phyloP scores from a whole-genome alignment of 2,888 invertebrate species.

The Eupsilia transversa region DNA sequence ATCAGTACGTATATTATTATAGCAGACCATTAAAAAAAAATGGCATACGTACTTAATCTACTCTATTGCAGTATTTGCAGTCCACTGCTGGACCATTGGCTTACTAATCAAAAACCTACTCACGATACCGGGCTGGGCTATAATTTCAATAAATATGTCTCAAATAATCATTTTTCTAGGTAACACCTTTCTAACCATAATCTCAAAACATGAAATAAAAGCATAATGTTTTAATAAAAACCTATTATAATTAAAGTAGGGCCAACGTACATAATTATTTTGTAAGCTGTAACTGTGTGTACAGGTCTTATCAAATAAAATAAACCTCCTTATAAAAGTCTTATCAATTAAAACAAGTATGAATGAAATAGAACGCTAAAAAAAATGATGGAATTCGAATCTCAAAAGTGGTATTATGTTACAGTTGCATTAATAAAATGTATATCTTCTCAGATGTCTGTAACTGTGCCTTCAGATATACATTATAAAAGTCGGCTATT shows the following conservation, averaged over 20 bases:
- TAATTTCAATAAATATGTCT: not conserved
- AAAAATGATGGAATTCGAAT: constrained; percentile 5
- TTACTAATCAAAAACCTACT: not conserved
- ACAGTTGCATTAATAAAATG: not conserved
- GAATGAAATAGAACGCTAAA: constrained; percentile 10
- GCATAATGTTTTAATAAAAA: constrained; percentile 16
- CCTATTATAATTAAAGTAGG: not conserved
- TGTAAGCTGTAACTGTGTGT: not conserved
- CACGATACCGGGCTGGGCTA: not conserved
- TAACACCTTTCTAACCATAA: constrained; percentile 19
- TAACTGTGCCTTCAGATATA: not conserved
- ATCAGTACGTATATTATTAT: not conserved
- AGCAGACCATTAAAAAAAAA: not conserved
- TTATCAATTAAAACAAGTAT: not conserved
- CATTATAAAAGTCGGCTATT: constrained; percentile 1
- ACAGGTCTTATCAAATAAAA: constrained; percentile 16
- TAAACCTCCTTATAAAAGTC: too few species aligned
- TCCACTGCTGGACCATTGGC: not conserved
- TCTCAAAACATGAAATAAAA: constrained; percentile 19
- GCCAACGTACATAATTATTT: constrained; percentile 13
- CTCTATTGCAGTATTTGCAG: too few species aligned
- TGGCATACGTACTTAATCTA: not conserved
- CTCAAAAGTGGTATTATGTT: not conserved
- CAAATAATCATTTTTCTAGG: not conserved
- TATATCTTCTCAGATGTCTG: not conserved